Evolutionary conservation across 2,113 vertebrate species (phyloP).

Genomic region (Nansenia antarctica): DNA sequence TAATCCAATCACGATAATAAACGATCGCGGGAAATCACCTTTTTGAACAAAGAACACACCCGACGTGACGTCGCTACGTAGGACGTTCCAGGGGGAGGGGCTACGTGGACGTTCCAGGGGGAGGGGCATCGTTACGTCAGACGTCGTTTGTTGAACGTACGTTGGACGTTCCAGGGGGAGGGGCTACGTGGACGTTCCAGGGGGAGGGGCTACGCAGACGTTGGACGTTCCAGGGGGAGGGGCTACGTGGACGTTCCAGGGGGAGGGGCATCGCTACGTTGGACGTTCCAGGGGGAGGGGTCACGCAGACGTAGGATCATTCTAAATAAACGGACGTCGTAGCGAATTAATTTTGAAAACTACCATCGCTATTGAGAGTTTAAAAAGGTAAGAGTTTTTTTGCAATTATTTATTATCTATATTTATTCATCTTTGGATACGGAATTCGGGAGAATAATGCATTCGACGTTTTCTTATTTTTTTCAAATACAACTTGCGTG

Average conservation of each 20-base stretch:
- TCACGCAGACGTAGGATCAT: slow-evolving; percentile 67
- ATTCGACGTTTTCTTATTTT: slow-evolving; percentile 4
- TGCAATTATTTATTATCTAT: not conserved
- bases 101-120: slow-evolving; percentile 65
- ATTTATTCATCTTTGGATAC: not conserved
- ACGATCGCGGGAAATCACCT: no score
- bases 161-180: no score
- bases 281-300: slow-evolving; percentile 70
- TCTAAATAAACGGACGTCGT: slow-evolving; percentile 78
- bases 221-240: no score
- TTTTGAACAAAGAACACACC: slow-evolving; percentile 13
- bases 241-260: slow-evolving; percentile 60
- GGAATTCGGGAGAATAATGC: not conserved
- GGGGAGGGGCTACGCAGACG: no score
- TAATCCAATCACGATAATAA: no score
- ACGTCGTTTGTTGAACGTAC: no score
- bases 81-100: no score
- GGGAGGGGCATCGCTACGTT: slow-evolving; percentile 78
- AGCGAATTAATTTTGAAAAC: slow-evolving; percentile 62
- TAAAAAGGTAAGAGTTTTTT: slow-evolving; percentile 61
- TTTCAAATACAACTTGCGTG: slow-evolving; percentile 33
- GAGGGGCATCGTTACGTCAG: no score
- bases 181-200: no score
- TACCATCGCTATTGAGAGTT: not conserved
- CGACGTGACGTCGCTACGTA: not conserved